A percentile compares a stretch with the other conserved stretches of the same genome.
Conservation (phyloP, 2,113 vertebrate genomes). For the Vombatus ursinus region DNA sequence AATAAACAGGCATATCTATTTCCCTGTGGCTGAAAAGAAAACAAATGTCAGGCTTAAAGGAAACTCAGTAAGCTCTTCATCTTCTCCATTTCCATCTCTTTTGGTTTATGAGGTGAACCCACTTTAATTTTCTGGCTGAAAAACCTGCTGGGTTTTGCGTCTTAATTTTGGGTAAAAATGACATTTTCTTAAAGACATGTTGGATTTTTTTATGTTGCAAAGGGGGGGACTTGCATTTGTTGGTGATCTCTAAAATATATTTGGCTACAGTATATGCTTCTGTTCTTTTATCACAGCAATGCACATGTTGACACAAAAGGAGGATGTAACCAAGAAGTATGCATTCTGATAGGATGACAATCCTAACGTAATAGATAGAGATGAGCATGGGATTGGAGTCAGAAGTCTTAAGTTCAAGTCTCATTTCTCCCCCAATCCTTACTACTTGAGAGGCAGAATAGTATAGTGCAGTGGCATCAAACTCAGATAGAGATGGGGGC, state of each 20-base stretch:
- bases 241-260: not conserved
- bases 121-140: conserved; percentile 34
- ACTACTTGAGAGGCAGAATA: not conserved
- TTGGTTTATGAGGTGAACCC: conserved; percentile 21
- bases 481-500: no score
- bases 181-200: conserved; percentile 7
- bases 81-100: conserved; percentile 8
- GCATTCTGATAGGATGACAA: not conserved
- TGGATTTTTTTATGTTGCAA: not conserved
- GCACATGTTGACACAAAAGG: not conserved
- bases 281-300: not conserved
- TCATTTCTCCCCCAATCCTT: not conserved
- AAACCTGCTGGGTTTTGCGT: conserved; percentile 11
- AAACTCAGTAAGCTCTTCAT: conserved; percentile 32
- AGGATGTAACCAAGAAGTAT: not conserved
- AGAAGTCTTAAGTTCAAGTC: not conserved
- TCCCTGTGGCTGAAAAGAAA: not conserved
- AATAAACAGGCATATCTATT: conserved; percentile 14
- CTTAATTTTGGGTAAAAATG: conserved; percentile 12
- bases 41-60: not conserved
- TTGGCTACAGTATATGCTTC: conserved; percentile 13
- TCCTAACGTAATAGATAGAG: not conserved
- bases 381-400: not conserved
- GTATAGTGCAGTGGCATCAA: not conserved
- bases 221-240: not conserved